Base-by-base conservation (phyloP, 2,888 invertebrate genomes). In the Carpatolechia fugitivella region DNA sequence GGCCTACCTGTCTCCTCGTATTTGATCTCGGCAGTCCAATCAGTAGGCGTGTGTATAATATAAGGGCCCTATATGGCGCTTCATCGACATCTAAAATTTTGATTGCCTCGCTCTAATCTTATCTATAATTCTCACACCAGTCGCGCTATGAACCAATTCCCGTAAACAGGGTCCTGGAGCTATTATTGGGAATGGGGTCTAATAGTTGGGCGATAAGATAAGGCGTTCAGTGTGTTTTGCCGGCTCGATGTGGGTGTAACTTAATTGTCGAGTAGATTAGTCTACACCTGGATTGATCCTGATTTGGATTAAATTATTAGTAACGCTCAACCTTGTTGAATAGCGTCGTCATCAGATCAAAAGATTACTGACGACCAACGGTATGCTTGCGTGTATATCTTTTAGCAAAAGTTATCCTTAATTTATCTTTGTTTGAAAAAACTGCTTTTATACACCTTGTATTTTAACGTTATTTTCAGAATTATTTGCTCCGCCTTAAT, bases 141-240 rank as follows among this genome's bases (percentile, higher is more conserved):
- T 69, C 68, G 63, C 65, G 68, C 67, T 60, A 68, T 63, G 65
- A 67, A 70, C 71, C 74, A 76, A 77, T 77, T 74, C 72, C 62
- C 68, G 68, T 63, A 63, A 64, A 72, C 68, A 68, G 70, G 60
- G 64, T 66, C 68, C 73, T 70, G 60, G 65, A 59, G 63, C 70
- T 78, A 72, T 78, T 75, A 76, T 73, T 70, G 63, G 64, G 60
- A 76, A 71, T 74, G 69, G 70, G 65, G 67, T 72, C 68, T 71
- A 76, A 70, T 70, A 69, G 72, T 64, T 64, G 54, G 54, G 48
- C 60, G 83, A 82, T 85, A 82, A 85, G 84, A 84, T 82, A 78
- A 73, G 40, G 30, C 29, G 20, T 52, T 54, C 53, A 51, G 56
- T 58, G 62, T 66, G 65, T 68, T 71, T 70, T 69, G 66, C 70